A percentile compares a stretch with the other conserved stretches of the same genome.
Evolutionary conservation across 1,140 invertebrate species (phyloP).

Genomic region (Pogonus chalceus): DNA sequence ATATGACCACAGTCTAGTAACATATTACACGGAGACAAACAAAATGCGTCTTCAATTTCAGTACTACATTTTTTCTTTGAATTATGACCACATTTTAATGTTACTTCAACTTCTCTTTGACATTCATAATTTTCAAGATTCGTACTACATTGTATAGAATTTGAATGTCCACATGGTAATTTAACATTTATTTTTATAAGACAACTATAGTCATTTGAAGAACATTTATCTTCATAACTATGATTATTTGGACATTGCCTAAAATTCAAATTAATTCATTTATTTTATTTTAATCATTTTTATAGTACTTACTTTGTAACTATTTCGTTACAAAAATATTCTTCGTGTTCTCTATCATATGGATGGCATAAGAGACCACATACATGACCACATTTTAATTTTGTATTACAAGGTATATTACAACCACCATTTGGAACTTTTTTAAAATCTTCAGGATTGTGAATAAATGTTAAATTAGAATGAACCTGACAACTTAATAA

Average conservation of each 20-base stretch:
- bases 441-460: constrained; percentile 33
- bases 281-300: constrained; percentile 6
- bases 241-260: constrained; percentile 36
- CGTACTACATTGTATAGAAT: constrained; percentile 31
- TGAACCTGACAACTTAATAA: constrained; percentile 42
- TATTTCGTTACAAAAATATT: constrained; percentile 33
- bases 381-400: constrained; percentile 41
- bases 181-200: constrained; percentile 33
- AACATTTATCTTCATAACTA: constrained; percentile 25
- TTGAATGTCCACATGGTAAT: constrained; percentile 39
- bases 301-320: constrained; percentile 29
- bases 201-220: constrained; percentile 39
- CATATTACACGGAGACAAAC: constrained; percentile 24
- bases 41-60: constrained; percentile 21
- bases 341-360: constrained; percentile 36
- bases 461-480: constrained; percentile 27
- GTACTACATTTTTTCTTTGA: constrained; percentile 27
- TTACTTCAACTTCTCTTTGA: neutral
- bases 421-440: constrained; percentile 44
- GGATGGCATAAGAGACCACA: constrained; percentile 45
- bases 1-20: constrained; percentile 18
- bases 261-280: constrained; percentile 33
- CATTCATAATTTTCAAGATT: constrained; percentile 32
- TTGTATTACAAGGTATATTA: constrained; percentile 31
- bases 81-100: constrained; percentile 32